Percentiles rank a stretch among this genome's conserved stretches.
Conservation (phyloP, 2,888 invertebrate species). For the Agrotis exclamationis region DNA sequence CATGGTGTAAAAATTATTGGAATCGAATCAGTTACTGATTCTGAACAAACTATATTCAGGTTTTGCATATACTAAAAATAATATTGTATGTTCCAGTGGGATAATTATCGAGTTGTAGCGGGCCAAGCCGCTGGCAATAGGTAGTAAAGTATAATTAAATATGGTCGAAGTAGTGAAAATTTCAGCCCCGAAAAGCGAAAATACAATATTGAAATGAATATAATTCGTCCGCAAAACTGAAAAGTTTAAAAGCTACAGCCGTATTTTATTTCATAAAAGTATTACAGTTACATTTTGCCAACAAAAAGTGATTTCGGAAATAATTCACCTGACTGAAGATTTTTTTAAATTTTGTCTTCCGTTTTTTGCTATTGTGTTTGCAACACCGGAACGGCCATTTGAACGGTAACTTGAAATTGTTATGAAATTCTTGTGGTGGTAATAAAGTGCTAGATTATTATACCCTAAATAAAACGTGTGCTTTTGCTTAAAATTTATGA, state of each 20-base stretch:
- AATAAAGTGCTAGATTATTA: background rate
- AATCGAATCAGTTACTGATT: too few species aligned
- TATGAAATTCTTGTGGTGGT: background rate
- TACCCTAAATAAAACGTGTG: background rate
- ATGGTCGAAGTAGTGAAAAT: background rate
- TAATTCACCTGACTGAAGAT: background rate
- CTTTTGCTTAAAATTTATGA: too few species aligned
- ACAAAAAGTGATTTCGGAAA: constrained; percentile 12
- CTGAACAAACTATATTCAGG: too few species aligned
- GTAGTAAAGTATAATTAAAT: background rate
- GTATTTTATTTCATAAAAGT: constrained; percentile 24
- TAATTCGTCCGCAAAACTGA: background rate
- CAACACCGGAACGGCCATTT: constrained; percentile 3
- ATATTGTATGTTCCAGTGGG: too few species aligned
- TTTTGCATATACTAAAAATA: too few species aligned
- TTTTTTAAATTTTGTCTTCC: background rate
- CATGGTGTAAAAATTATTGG: too few species aligned
- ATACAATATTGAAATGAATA: background rate
- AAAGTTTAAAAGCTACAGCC: background rate
- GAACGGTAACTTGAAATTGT: constrained; percentile 8
- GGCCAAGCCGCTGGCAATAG: background rate
- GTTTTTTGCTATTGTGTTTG: constrained; percentile 2
- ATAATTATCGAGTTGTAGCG: too few species aligned
- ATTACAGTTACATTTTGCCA: background rate
- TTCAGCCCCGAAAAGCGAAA: background rate